Base-by-base conservation (phyloP, 1,140 invertebrate genomes). In the Drosophila mauritiana region DNA sequence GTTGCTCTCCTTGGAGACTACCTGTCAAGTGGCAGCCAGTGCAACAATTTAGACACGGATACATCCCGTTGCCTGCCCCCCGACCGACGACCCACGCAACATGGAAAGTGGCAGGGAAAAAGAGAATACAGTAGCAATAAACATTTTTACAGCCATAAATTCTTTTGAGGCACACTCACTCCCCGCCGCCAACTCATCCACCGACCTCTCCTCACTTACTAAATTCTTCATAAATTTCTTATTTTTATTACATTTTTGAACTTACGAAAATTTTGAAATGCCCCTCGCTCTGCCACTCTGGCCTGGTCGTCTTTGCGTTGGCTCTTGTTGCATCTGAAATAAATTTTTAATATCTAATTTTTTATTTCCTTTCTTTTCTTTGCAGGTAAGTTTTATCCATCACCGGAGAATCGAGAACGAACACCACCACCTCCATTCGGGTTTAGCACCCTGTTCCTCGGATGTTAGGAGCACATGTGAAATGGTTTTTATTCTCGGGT, bases 91-190 rank as follows among this genome's bases (percentile, higher is more conserved):
- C 46, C 49, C 39, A 31, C 43, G 49, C 51, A 31, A 40, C 49
- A 68, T 37, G 49, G 69, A 70, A 37, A 20, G 34, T 5, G 42
- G 20, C 20, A 58, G 17, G 43, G 51, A 63, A 65, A 61, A 75
- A 72, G 48, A 83, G 61, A 83, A 84, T 68, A 83, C 80, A 69
- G 65, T 77, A 77, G 84, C 84, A 80, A 89, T 89, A 89, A 89
- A 89, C 73, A 85, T 84, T 84, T 90, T 89, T 84, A 89, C 78
- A 89, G 77, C 62, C 84, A 89, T 88, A 88, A 88, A 88, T 88
- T 88, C 68, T 78, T 80, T 67, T 69, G 59, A 20, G 73, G 72
- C 78, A 37, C 42, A 49, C 22, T 39, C 67, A n/a, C 13, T 57
- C 40, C 31, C 3, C 12, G 39, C 54, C n/a, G 2, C 25, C 15